phyloP scores from a whole-genome alignment of 2,113 vertebrate species.

The Cacatua alba region DNA sequence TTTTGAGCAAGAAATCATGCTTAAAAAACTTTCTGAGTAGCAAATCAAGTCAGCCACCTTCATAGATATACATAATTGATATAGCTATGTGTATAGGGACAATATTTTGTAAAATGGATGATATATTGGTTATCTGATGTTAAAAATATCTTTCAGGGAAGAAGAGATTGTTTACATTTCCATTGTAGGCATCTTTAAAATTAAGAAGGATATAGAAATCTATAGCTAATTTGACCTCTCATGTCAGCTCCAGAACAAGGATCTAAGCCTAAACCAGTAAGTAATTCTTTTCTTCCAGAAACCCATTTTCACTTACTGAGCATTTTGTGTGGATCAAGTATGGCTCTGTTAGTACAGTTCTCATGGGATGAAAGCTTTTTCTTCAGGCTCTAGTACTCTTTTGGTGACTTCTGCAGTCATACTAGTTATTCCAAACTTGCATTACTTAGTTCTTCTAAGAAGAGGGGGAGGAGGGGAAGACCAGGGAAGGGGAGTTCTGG shows the following conservation, averaged over 20 bases:
- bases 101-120: not conserved
- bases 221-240: not conserved
- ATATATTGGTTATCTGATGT: not conserved
- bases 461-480: not conserved
- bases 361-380: not conserved
- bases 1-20: not conserved
- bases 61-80: rapidly evolving
- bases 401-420: not conserved
- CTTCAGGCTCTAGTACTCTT: not conserved
- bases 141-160: not conserved
- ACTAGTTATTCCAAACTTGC: not conserved
- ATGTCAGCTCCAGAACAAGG: not conserved
- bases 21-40: not conserved
- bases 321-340: not conserved
- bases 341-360: not conserved
- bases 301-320: not conserved
- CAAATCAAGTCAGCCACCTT: not conserved
- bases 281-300: not conserved
- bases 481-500: not conserved
- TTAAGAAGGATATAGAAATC: not conserved
- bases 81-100: not conserved
- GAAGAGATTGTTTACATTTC: not conserved
- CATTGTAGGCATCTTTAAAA: not conserved
- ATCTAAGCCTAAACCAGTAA: not conserved
- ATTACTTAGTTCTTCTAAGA: not conserved